Evolutionary conservation across 2,113 vertebrate genomes (phyloP).

Genomic region (Ophthalmolycus amberensis): DNA sequence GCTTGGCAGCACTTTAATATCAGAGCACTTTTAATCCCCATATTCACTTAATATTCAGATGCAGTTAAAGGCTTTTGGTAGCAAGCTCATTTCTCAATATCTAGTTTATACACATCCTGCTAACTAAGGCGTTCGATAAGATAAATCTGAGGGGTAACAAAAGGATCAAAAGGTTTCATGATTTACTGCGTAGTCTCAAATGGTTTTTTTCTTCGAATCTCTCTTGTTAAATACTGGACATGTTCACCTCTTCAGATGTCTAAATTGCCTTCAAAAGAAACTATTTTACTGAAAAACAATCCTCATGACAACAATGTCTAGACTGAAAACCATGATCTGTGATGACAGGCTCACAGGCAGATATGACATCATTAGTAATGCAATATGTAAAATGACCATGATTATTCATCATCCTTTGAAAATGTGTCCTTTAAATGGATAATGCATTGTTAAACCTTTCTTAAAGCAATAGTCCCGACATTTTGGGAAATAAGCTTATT

Average conservation of each 20-base stretch:
- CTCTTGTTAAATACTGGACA: not conserved
- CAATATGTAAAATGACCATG: not conserved
- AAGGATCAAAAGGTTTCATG: not conserved
- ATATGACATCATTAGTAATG: not conserved
- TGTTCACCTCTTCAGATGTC: not conserved
- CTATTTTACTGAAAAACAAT: not conserved
- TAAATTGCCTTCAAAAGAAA: not conserved
- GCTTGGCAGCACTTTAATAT: slow-evolving; percentile 36
- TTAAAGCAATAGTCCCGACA: not conserved
- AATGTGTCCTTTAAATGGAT: not conserved
- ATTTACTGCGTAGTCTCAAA: not conserved
- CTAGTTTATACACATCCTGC: not conserved
- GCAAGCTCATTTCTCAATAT: not conserved
- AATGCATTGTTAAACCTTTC: not conserved
- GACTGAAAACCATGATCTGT: not conserved
- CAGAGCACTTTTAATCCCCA: slow-evolving; percentile 14
- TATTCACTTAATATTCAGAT: slow-evolving; percentile 13
- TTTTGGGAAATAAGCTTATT: not conserved
- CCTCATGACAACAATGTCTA: not conserved
- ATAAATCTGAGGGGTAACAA: not conserved
- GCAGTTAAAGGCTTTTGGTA: not conserved
- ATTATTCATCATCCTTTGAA: not conserved
- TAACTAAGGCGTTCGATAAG: not conserved
- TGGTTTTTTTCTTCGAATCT: not conserved
- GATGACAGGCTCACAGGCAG: not conserved